Conservation (phyloP, 2,113 vertebrate genomes). For the Caloenas nicobarica region DNA sequence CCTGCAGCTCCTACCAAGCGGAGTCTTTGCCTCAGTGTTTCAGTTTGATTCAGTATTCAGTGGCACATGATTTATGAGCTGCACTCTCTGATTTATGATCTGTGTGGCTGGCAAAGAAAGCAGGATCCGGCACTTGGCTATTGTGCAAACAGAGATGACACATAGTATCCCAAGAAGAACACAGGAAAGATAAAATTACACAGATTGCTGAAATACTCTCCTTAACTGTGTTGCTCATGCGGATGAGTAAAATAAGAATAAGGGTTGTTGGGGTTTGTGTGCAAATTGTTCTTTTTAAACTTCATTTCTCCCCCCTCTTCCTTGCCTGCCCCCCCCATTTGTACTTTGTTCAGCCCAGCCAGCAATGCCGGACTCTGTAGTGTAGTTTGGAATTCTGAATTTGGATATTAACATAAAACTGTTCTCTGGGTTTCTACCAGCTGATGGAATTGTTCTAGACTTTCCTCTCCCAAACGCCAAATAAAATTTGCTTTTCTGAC, state of each 20-base stretch:
- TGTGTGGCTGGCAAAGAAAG: slow-evolving; percentile 25
- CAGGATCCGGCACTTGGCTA: slow-evolving; percentile 41
- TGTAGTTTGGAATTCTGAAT: not conserved
- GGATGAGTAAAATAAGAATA: slow-evolving; percentile 47
- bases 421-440: not conserved
- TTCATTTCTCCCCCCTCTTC: not conserved
- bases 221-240: slow-evolving; percentile 22
- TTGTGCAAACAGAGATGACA: slow-evolving; percentile 60
- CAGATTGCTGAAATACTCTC: slow-evolving; percentile 57
- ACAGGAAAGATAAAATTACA: slow-evolving; percentile 67
- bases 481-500: not conserved
- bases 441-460: not conserved
- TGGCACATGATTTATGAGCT: slow-evolving; percentile 21
- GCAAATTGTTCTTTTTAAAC: not conserved
- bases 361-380: not conserved
- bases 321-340: not conserved
- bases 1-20: not conserved
- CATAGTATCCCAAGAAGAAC: slow-evolving; percentile 47
- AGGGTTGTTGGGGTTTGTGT: not conserved
- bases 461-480: not conserved
- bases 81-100: slow-evolving; percentile 19
- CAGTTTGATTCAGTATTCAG: not conserved
- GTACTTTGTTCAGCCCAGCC: not conserved
- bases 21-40: not conserved
- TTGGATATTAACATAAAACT: not conserved